These are phyloP conservation scores for Graphium colonna DNA, from an alignment of 2,888 invertebrate genomes.

Conservation along the genomic window DNA sequence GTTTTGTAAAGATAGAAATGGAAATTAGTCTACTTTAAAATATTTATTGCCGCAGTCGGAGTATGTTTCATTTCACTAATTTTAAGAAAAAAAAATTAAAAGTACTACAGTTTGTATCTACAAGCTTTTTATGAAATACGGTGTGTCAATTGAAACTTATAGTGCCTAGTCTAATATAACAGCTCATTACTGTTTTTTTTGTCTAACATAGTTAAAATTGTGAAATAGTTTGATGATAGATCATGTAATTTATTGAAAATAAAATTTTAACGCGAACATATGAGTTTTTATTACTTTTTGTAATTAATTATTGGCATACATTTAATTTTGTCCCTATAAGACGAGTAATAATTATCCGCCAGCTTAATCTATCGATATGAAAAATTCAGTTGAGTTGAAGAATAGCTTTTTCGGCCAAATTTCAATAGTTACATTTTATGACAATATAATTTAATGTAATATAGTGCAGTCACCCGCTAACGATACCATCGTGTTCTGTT, in stretches of 20 bases:
- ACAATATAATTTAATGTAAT: too few relatives aligned
- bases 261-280: slow-evolving; percentile 30
- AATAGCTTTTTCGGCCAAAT: too few relatives aligned
- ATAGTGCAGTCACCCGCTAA: too few relatives aligned
- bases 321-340: too few relatives aligned
- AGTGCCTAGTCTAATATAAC: slow-evolving; percentile 71
- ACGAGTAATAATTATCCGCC: too few relatives aligned
- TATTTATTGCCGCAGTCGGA: not conserved
- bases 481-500: too few relatives aligned
- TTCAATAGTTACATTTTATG: too few relatives aligned
- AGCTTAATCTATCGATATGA: too few relatives aligned
- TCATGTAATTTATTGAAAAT: slow-evolving; percentile 48
- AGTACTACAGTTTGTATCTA: slow-evolving; percentile 1
- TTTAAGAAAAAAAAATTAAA: not conserved
- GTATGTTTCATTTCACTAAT: too few relatives aligned
- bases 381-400: too few relatives aligned
- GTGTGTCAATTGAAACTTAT: slow-evolving; percentile 76
- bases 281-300: slow-evolving; percentile 1
- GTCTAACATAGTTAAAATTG: slow-evolving; percentile 26
- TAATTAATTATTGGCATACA: too few relatives aligned
- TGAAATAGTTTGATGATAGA: slow-evolving; percentile 38
- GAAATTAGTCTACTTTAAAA: not conserved
- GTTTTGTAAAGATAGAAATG: not conserved
- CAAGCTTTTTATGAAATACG: slow-evolving; percentile 39
- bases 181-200: slow-evolving; percentile 47